Conservation (phyloP, 2,888 invertebrate genomes). For the Halictus ligatus region DNA sequence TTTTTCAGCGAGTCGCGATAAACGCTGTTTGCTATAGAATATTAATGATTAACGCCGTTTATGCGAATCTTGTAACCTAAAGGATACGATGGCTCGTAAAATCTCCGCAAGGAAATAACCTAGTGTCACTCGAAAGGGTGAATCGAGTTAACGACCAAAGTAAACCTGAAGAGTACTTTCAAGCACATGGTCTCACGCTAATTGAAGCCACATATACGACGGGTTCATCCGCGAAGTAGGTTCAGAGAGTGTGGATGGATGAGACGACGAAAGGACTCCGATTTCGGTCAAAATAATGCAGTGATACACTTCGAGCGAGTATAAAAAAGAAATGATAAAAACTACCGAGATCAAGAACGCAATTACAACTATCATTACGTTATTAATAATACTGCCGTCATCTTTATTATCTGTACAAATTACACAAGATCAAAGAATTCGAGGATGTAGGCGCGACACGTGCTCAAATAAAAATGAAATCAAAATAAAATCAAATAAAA, state of each 20-base stretch:
- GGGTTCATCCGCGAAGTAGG: constrained; percentile 33
- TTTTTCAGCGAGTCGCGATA: not conserved
- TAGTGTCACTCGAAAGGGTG: constrained; percentile 34
- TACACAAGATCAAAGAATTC: not conserved
- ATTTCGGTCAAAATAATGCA: constrained; percentile 22
- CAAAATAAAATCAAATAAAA: too few relatives aligned
- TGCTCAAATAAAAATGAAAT: too few relatives aligned
- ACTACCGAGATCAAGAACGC: not conserved
- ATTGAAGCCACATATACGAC: constrained; percentile 46
- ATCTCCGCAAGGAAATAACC: constrained; percentile 30
- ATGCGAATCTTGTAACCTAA: not conserved
- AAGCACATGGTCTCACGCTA: constrained; percentile 51
- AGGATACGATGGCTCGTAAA: constrained; percentile 33
- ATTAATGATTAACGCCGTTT: constrained; percentile 3
- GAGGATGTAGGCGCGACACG: not conserved
- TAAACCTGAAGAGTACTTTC: constrained; percentile 45
- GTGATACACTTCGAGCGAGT: not conserved
- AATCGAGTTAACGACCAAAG: constrained; percentile 59
- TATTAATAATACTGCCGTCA: not conserved
- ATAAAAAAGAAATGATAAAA: not conserved
- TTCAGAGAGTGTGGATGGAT: constrained; percentile 18
- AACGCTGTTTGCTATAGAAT: not conserved
- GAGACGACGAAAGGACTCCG: not conserved
- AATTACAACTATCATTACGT: not conserved
- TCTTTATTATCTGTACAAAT: not conserved